phyloP scores from a whole-genome alignment of 2,888 invertebrate species.

The Hirtodrosophila duncani region DNA sequence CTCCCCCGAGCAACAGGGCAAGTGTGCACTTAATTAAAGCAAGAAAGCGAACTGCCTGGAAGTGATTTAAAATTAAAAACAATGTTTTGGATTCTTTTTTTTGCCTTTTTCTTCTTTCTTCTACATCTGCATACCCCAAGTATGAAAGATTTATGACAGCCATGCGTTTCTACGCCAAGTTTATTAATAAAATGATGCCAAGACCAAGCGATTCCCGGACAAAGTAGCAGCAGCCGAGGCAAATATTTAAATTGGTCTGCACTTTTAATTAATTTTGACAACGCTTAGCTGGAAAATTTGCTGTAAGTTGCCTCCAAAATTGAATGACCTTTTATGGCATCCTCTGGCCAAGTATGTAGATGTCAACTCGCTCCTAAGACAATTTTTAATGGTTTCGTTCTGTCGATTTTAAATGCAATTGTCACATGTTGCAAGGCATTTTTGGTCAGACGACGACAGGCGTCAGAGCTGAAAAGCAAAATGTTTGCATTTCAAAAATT shows the following conservation, averaged over 20 bases:
- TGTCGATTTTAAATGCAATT: slow-evolving; percentile 41
- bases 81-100: too few relatives aligned
- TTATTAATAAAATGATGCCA: slow-evolving; percentile 58
- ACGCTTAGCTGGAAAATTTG: slow-evolving; percentile 12
- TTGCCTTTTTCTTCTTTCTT: too few relatives aligned
- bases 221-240: slow-evolving; percentile 25
- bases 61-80: slow-evolving; percentile 56
- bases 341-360: slow-evolving; percentile 1
- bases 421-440: slow-evolving; percentile 47
- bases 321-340: slow-evolving; percentile 28
- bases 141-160: slow-evolving; percentile 66
- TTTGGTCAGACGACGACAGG: slow-evolving; percentile 54
- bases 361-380: too few relatives aligned
- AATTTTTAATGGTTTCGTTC: slow-evolving; percentile 8
- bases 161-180: slow-evolving; percentile 37
- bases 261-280: slow-evolving; percentile 51
- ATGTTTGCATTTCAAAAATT: slow-evolving; percentile 11
- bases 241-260: slow-evolving; percentile 61
- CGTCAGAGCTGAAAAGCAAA: not conserved
- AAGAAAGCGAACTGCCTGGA: slow-evolving; percentile 33
- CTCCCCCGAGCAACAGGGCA: too few relatives aligned
- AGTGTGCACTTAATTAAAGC: slow-evolving; percentile 66
- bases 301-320: not conserved
- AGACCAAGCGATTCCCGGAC: not conserved
- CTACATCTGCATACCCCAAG: slow-evolving; percentile 55